Evolutionary conservation across 1,140 invertebrate species (phyloP).

Genomic region (Caenorhabditis remanei): DNA sequence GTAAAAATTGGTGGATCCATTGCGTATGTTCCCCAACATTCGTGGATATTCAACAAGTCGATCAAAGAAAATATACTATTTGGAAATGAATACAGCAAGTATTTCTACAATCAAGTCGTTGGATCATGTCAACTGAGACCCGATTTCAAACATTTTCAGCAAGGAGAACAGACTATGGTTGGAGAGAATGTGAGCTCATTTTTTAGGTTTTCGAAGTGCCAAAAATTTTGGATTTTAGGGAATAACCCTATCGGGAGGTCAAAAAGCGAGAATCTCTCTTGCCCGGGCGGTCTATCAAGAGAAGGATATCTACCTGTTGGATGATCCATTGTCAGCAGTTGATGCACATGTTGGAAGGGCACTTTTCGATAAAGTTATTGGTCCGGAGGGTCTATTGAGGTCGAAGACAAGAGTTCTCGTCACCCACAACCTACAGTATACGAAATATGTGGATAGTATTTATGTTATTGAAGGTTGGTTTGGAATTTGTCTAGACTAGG

Average conservation of each 20-base stretch:
- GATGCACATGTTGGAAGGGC: constrained; percentile 79
- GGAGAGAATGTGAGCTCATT: constrained; percentile 71
- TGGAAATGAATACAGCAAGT: constrained; percentile 65
- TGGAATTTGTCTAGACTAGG: too few species aligned
- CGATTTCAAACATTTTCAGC: constrained; percentile 69
- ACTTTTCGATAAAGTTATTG: constrained; percentile 80
- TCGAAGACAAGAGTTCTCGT: constrained; percentile 79
- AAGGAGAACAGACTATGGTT: constrained; percentile 74
- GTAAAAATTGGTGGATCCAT: constrained; percentile 79
- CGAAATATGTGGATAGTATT: constrained; percentile 81
- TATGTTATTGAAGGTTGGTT: constrained; percentile 78
- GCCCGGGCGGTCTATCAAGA: constrained; percentile 80
- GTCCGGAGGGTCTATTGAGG: constrained; percentile 72
- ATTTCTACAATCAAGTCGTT: constrained; percentile 65
- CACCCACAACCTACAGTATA: constrained; percentile 79
- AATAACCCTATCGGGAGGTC: constrained; percentile 80
- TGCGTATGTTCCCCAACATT: constrained; percentile 80
- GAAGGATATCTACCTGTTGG: constrained; percentile 80
- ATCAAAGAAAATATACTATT: constrained; percentile 72
- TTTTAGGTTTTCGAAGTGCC: not conserved
- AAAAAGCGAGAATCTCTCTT: constrained; percentile 81
- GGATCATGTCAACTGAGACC: constrained; percentile 70
- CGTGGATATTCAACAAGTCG: constrained; percentile 81
- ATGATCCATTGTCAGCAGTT: constrained; percentile 80
- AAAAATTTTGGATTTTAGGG: constrained; percentile 74